Evolutionary conservation across 2,113 vertebrate species (phyloP), one percentile per base, ranked within the genome.

Genomic region (Sebastes schlegelii): DNA sequence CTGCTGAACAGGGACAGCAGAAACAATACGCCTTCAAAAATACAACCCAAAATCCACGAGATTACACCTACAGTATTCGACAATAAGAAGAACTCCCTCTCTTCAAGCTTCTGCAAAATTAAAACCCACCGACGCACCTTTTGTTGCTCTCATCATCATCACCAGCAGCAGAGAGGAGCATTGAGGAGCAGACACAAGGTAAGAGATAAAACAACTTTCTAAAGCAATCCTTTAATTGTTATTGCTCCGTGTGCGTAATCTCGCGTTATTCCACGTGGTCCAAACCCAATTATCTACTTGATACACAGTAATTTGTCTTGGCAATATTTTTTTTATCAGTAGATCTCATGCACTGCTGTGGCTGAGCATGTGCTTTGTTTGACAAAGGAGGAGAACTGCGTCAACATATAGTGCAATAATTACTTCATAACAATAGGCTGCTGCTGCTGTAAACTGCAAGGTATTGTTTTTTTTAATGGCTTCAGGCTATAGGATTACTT

Each of bases 201-300:
- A 89, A 81, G 81, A 63, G 19, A 62, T 26, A 21, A 14, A 9
- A 6, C 1, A 88, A 92, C 90, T 92, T 91, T 90, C 72, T 57
- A 40, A 62, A 43, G 64, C 14, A 42, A 17, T 16, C 14, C 16
- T 55, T 48, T 9, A 7, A 4, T 23, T 8, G 13, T 21, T 78
- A 17, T 14, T 19, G 61, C 26, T 63, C 12, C 3, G 3, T 2
- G 9, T 1, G 55, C 51, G 51, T 61, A 40, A 43, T 72, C 46
- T 71, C 63, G 67, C 60, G 48, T 61, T 74, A 60, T 54, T 74
- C 9, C 8, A 11, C 67, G 21, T 6, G 57, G 14, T 64, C 34
- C 21, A 5, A 48, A 49, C 4, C 58, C 52, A 43, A 74, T 67
- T 14, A 62, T 72, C 49, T 63, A 43, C 14, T 26, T 9, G 3